These are phyloP conservation scores for Amphiprion clarkii DNA, from an alignment of 2,797 vertebrate genomes.

Conservation along the genomic window DNA sequence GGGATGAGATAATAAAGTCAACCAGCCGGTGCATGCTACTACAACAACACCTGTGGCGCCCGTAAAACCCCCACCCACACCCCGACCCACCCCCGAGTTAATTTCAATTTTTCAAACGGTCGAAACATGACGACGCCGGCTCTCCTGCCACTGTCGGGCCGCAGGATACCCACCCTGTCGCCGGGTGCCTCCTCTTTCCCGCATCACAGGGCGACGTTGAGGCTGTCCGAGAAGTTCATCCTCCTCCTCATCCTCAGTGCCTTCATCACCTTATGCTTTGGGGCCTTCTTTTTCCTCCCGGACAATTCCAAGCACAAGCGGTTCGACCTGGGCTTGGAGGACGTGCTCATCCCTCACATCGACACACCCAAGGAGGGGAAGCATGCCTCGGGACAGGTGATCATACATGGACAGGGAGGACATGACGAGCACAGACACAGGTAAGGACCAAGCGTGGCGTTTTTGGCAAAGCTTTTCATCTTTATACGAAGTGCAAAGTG, in stretches of 20 bases:
- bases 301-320: conserved; percentile 99
- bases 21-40: conserved; percentile 70
- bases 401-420: conserved; percentile 93
- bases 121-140: conserved; percentile 93
- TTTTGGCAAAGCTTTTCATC: too few relatives aligned
- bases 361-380: conserved; percentile 92
- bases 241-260: conserved; percentile 99
- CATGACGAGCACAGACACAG: conserved; percentile 95
- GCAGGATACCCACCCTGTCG: conserved; percentile 93
- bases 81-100: conserved; percentile 3
- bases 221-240: conserved; percentile 99
- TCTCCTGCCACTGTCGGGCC: conserved; percentile 95
- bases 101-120: conserved; percentile 9
- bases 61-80: conserved; percentile 41
- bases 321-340: conserved; percentile 97
- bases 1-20: conserved; percentile 85
- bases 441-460: conserved; percentile 72
- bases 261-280: conserved; percentile 99
- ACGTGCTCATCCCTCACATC: conserved; percentile 97
- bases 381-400: conserved; percentile 87
- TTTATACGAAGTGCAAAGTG: neutral
- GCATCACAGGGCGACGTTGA: conserved; percentile 95
- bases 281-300: conserved; percentile 98
- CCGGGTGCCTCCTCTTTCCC: conserved; percentile 94
- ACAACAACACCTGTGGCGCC: conserved; percentile 72